phyloP scores from a whole-genome alignment of 2,797 vertebrate genomes.

The Triplophysa yarkandensis region DNA sequence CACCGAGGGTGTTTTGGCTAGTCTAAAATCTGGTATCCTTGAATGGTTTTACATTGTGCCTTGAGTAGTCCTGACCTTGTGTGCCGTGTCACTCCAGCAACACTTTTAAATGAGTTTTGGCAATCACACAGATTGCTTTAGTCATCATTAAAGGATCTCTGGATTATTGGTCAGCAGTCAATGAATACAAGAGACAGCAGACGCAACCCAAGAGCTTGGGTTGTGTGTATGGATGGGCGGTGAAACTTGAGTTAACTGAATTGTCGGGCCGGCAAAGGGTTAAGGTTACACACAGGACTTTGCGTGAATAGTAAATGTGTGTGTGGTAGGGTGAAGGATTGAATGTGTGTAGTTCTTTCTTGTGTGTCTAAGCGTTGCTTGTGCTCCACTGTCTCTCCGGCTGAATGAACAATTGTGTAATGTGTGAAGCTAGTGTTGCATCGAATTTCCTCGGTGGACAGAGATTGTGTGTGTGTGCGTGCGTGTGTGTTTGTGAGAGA shows the following conservation, averaged over 20 bases:
- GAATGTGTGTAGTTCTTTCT: slow-evolving; percentile 4
- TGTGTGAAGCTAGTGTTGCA: slow-evolving; percentile 53
- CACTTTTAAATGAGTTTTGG: slow-evolving; percentile 17
- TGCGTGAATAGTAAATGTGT: slow-evolving; percentile 4
- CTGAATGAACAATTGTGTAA: slow-evolving; percentile 62
- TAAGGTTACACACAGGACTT: slow-evolving; percentile 10
- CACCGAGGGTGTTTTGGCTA: background rate
- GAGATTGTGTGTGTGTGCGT: slow-evolving; percentile 17
- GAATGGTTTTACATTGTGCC: background rate
- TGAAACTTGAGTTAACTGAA: slow-evolving; percentile 46
- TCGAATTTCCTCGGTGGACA: slow-evolving; percentile 56
- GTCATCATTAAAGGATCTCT: slow-evolving; percentile 26
- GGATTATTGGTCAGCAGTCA: slow-evolving; percentile 22
- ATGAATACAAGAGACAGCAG: background rate
- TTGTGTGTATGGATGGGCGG: slow-evolving; percentile 12
- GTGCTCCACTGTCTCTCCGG: slow-evolving; percentile 44
- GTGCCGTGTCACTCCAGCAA: slow-evolving; percentile 3
- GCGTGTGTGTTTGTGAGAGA: no score
- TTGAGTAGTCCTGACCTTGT: background rate
- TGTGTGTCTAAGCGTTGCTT: background rate
- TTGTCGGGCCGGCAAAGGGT: slow-evolving; percentile 22
- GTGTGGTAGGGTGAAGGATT: slow-evolving; percentile 11
- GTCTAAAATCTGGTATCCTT: background rate
- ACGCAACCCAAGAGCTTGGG: slow-evolving; percentile 1
- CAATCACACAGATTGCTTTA: slow-evolving; percentile 32